A percentile compares a stretch with the other conserved stretches of the same genome.
phyloP scores from a whole-genome alignment of 2,888 invertebrate genomes.

The Xestia ashworthii region DNA sequence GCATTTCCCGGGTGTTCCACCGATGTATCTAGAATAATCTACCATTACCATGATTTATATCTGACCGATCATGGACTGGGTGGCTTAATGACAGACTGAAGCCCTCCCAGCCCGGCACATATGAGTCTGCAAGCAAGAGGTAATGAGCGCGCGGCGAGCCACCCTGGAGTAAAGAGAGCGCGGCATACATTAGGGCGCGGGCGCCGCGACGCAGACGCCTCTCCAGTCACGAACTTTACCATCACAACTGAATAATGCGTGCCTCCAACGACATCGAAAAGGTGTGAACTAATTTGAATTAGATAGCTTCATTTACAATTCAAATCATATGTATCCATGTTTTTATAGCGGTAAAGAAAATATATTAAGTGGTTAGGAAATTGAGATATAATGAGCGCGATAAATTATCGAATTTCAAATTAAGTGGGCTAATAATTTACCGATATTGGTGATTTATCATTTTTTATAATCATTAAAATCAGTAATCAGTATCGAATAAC shows the following conservation, averaged over 20 bases:
- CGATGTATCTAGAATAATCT: slow-evolving; percentile 88
- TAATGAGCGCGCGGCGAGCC: slow-evolving; percentile 75
- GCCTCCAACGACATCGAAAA: slow-evolving; percentile 56
- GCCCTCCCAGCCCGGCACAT: slow-evolving; percentile 76
- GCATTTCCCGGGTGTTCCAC: slow-evolving; percentile 87
- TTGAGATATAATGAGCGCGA: slow-evolving; percentile 51
- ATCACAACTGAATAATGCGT: slow-evolving; percentile 39
- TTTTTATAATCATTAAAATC: slow-evolving; percentile 30
- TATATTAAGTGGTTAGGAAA: slow-evolving; percentile 56
- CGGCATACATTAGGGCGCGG: slow-evolving; percentile 32
- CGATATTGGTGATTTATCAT: slow-evolving; percentile 37
- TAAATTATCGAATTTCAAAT: slow-evolving; percentile 48
- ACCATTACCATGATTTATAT: slow-evolving; percentile 90
- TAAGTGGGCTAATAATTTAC: slow-evolving; percentile 47
- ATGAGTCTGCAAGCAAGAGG: slow-evolving; percentile 76
- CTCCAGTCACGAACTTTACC: slow-evolving; percentile 32
- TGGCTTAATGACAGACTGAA: slow-evolving; percentile 85
- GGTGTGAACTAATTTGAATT: slow-evolving; percentile 57
- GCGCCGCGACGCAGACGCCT: slow-evolving; percentile 23
- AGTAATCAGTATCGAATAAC: slow-evolving; percentile 16
- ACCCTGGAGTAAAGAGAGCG: slow-evolving; percentile 62
- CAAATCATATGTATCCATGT: slow-evolving; percentile 56
- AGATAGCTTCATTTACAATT: slow-evolving; percentile 63
- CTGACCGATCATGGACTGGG: slow-evolving; percentile 83
- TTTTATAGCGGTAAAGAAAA: slow-evolving; percentile 62